phyloP scores from a whole-genome alignment of 1,140 invertebrate species.

The Microplitis mediator region DNA sequence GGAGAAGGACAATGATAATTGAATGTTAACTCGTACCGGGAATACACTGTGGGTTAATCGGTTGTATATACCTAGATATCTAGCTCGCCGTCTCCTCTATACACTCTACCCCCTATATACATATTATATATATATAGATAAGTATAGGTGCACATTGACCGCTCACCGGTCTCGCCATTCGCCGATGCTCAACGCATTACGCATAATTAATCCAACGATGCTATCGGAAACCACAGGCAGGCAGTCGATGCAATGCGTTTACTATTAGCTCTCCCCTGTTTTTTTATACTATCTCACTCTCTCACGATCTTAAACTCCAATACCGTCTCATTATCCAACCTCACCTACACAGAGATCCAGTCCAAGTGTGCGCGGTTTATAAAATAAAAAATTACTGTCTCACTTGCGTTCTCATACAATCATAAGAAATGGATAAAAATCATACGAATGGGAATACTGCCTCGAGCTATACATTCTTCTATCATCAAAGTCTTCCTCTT shows the following conservation, averaged over 20 bases:
- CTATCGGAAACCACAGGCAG: conserved; percentile 32
- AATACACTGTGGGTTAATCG: conserved; percentile 12
- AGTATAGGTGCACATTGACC: not conserved
- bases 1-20: conserved; percentile 46
- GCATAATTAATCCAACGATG: conserved; percentile 50
- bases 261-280: not conserved
- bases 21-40: conserved; percentile 36
- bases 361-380: not conserved
- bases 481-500: not conserved
- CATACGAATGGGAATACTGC: conserved; percentile 7
- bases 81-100: not conserved
- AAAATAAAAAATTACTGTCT: not conserved
- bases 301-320: not conserved
- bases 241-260: conserved; percentile 9
- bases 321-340: not conserved
- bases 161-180: not conserved
- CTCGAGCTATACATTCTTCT: conserved; percentile 5
- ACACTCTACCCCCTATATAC: not conserved
- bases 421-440: conserved; percentile 3
- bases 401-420: not conserved
- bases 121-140: not conserved
- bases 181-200: conserved; percentile 40
- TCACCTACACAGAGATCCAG: too few species aligned
- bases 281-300: not conserved
- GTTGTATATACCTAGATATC: not conserved